Conservation (phyloP, 35 echinoderm and acorn worm genomes). For the Lytechinus variegatus region DNA sequence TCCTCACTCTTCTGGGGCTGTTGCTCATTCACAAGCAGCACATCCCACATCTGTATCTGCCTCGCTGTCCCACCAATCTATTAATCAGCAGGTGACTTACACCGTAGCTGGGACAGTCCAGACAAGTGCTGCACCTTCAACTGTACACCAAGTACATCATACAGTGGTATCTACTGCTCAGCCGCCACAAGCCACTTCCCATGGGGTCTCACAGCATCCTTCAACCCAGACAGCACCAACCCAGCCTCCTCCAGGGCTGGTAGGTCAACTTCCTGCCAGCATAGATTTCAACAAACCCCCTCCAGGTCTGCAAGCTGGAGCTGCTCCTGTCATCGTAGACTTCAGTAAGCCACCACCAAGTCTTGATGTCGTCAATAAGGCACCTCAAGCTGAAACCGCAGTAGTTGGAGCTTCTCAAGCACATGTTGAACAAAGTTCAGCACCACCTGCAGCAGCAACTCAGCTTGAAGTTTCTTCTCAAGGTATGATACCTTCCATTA, state of each 20-base stretch:
- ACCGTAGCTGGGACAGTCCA: not conserved
- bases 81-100: not conserved
- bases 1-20: not conserved
- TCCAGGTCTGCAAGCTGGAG: not conserved
- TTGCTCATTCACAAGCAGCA: not conserved
- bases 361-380: not conserved
- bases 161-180: not conserved
- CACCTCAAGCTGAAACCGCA: not conserved
- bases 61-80: not conserved
- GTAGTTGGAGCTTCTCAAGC: not conserved
- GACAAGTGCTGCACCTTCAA: not conserved
- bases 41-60: not conserved
- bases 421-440: not conserved
- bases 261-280: not conserved
- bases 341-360: slow-evolving; percentile 53
- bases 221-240: not conserved
- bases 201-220: not conserved
- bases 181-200: not conserved
- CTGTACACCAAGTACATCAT: not conserved
- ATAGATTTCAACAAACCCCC: slow-evolving; percentile 36
- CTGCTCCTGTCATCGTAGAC: slow-evolving; percentile 34
- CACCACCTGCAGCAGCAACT: not conserved
- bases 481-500: not conserved
- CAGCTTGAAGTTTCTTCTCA: not conserved
- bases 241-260: slow-evolving; percentile 18